These are phyloP conservation scores for Hemicentrotus pulcherrimus DNA, from an alignment of 35 echinoderm and acorn worm genomes.

Conservation along the genomic window DNA sequence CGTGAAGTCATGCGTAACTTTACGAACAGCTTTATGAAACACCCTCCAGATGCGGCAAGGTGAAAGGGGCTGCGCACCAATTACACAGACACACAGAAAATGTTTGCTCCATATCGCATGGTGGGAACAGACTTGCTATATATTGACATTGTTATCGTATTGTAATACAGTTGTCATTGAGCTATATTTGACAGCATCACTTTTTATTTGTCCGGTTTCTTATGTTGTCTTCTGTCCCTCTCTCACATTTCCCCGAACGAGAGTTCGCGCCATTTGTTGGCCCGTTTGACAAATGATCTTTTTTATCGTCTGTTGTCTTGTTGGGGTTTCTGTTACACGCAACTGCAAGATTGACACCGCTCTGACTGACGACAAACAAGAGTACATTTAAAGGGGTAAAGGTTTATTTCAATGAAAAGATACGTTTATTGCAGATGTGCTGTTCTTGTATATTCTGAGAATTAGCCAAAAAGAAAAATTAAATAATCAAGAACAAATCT, in stretches of 20 bases:
- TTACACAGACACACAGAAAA: neutral
- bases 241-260: neutral
- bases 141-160: neutral
- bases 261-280: neutral
- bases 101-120: neutral
- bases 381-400: neutral
- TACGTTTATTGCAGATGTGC: neutral
- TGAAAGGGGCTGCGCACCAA: neutral
- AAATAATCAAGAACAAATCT: neutral
- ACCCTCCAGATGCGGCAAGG: neutral
- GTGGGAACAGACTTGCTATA: neutral
- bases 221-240: neutral
- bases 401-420: neutral
- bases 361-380: neutral
- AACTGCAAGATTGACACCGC: neutral
- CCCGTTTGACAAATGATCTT: constrained; percentile 3
- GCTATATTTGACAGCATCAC: neutral
- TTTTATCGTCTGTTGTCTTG: constrained; percentile 12
- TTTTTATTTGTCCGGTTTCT: neutral
- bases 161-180: neutral
- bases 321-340: constrained; percentile 1
- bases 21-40: no score
- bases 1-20: no score
- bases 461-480: neutral
- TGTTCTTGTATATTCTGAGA: no score